Conservation (phyloP, 1,140 invertebrate genomes). For the Saccostrea cuccullata region DNA sequence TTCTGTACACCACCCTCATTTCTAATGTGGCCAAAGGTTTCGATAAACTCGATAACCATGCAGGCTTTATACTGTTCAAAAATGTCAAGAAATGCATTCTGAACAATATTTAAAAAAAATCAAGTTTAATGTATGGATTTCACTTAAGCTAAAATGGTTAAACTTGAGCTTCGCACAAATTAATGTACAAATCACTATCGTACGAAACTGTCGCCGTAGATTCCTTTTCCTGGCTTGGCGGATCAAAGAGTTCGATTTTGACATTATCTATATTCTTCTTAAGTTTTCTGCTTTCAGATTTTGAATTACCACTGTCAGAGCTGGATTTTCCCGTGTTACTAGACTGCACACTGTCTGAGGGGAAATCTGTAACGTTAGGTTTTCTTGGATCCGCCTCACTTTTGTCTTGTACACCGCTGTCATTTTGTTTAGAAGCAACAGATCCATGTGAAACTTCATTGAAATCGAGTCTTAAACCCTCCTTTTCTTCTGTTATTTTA, state of each 20-base stretch:
- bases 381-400: slow-evolving; percentile 48
- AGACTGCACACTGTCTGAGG: slow-evolving; percentile 48
- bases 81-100: neutral
- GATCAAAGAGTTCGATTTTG: slow-evolving; percentile 73
- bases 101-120: neutral
- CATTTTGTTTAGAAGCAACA: slow-evolving; percentile 52
- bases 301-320: slow-evolving; percentile 69
- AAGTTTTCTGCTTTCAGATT: slow-evolving; percentile 63
- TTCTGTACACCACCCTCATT: too few species aligned
- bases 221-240: slow-evolving; percentile 75
- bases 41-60: too few species aligned
- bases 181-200: slow-evolving; percentile 75
- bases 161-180: slow-evolving; percentile 76
- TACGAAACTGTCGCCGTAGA: slow-evolving; percentile 76
- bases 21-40: too few species aligned
- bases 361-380: slow-evolving; percentile 45
- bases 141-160: slow-evolving; percentile 46
- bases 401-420: slow-evolving; percentile 52
- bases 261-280: slow-evolving; percentile 68
- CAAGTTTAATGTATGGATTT: neutral
- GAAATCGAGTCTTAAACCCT: slow-evolving; percentile 66
- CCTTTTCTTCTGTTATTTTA: slow-evolving; percentile 74
- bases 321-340: slow-evolving; percentile 57
- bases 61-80: neutral
- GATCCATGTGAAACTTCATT: slow-evolving; percentile 64